Conservation (phyloP, 2,797 vertebrate species). For the Neolamprologus multifasciatus region DNA sequence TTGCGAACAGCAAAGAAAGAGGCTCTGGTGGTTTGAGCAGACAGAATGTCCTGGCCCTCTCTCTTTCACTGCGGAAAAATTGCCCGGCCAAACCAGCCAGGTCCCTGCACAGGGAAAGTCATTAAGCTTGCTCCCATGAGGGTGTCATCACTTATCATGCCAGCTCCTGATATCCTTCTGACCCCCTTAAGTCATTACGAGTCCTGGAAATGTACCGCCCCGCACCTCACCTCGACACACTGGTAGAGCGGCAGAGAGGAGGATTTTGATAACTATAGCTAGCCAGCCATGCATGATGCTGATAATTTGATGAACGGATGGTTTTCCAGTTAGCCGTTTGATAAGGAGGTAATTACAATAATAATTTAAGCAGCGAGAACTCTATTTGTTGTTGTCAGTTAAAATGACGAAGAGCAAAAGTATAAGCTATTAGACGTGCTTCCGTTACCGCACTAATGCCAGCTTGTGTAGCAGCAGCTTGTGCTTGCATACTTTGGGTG, state of each 20-base stretch:
- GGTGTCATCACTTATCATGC: conserved; percentile 63
- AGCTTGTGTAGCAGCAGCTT: not conserved
- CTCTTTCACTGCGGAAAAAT: conserved; percentile 46
- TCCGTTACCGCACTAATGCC: not conserved
- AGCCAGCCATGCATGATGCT: conserved; percentile 31
- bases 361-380: conserved; percentile 25
- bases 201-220: conserved; percentile 31
- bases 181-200: conserved; percentile 64
- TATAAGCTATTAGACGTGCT: not conserved
- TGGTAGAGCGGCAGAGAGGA: conserved; percentile 1
- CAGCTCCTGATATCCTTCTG: conserved; percentile 60
- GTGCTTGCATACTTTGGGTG: not conserved
- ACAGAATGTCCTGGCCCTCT: conserved; percentile 15
- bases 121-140: conserved; percentile 59
- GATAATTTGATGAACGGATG: conserved; percentile 41
- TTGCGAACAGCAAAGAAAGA: not conserved
- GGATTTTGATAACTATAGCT: conserved; percentile 37
- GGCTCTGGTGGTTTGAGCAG: not conserved
- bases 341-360: conserved; percentile 33
- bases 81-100: conserved; percentile 8
- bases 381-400: conserved; percentile 22
- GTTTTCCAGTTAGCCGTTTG: conserved; percentile 33
- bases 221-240: conserved; percentile 33
- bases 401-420: conserved; percentile 9
- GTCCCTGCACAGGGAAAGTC: conserved; percentile 43